Evolutionary conservation across 1,140 invertebrate species (phyloP).

Genomic region (Drosophila triauraria): DNA sequence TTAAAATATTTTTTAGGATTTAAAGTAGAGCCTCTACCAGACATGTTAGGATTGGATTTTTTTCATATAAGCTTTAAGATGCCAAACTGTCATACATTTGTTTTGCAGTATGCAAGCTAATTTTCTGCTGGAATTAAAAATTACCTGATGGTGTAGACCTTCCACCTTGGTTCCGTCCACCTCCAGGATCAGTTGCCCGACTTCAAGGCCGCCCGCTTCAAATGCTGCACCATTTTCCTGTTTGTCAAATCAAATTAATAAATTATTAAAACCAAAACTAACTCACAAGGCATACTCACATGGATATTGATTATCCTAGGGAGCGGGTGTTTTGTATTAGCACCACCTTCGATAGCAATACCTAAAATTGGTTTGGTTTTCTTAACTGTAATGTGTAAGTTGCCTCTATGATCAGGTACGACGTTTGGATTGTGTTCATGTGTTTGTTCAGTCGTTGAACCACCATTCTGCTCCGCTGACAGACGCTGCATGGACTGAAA

Average conservation of each 20-base stretch:
- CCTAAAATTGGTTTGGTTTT: constrained; percentile 97
- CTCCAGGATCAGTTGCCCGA: constrained; percentile 96
- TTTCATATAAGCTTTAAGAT: no score
- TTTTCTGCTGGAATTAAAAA: no score
- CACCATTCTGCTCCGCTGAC: constrained; percentile 86
- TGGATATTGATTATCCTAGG: constrained; percentile 98
- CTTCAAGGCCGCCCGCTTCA: constrained; percentile 95
- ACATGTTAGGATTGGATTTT: no score
- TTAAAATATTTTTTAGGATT: no score
- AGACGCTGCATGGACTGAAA: constrained; percentile 90
- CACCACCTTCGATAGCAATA: constrained; percentile 98
- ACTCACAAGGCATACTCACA: constrained; percentile 86
- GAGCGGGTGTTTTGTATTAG: constrained; percentile 96
- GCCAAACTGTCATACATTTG: no score
- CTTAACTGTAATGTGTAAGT: constrained; percentile 93
- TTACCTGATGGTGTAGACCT: constrained; percentile 89
- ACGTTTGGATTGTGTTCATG: constrained; percentile 89
- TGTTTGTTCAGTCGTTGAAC: constrained; percentile 87
- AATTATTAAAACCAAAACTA: constrained; percentile 20
- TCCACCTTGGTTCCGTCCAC: constrained; percentile 96
- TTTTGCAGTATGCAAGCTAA: no score
- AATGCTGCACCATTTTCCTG: constrained; percentile 97
- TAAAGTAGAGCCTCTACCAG: no score
- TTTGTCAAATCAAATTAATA: not conserved
- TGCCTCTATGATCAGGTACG: constrained; percentile 93